Evolutionary conservation across 2,113 vertebrate species (phyloP).

Genomic region (Edolisoma coerulescens): DNA sequence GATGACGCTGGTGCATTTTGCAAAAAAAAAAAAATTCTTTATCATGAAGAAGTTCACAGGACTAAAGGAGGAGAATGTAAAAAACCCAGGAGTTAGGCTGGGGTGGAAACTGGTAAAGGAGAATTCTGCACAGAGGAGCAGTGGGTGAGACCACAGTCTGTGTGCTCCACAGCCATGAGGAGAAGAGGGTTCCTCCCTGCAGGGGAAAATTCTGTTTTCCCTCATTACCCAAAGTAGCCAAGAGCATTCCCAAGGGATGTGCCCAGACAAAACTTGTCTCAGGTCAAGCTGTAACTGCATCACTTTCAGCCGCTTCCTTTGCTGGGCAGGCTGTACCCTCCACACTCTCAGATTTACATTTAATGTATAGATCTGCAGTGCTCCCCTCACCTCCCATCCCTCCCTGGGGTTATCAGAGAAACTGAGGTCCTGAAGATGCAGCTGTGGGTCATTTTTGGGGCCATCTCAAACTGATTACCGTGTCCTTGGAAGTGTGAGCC

Average conservation of each 20-base stretch:
- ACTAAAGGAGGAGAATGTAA: neutral
- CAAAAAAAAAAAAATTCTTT: neutral
- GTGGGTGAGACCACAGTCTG: neutral
- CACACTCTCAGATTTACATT: accelerated
- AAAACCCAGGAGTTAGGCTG: neutral
- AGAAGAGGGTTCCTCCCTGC: neutral
- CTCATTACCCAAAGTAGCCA: neutral
- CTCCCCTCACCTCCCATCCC: neutral
- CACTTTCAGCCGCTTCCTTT: neutral
- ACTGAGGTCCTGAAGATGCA: neutral
- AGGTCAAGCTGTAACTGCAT: neutral
- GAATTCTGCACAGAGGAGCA: too few species aligned
- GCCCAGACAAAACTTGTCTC: neutral
- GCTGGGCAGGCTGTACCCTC: neutral
- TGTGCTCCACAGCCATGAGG: neutral
- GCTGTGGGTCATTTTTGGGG: neutral
- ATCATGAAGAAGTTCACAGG: neutral
- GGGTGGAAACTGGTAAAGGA: neutral
- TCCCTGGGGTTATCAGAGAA: neutral
- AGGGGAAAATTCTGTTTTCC: neutral
- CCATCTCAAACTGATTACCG: accelerated
- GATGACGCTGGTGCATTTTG: neutral
- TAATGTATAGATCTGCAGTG: neutral
- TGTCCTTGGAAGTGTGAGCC: accelerated
- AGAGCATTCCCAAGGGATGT: neutral